Percentiles rank a stretch among this genome's conserved stretches.
Conservation (phyloP, 2,888 invertebrate species). For the Apomyelois bistriatella region DNA sequence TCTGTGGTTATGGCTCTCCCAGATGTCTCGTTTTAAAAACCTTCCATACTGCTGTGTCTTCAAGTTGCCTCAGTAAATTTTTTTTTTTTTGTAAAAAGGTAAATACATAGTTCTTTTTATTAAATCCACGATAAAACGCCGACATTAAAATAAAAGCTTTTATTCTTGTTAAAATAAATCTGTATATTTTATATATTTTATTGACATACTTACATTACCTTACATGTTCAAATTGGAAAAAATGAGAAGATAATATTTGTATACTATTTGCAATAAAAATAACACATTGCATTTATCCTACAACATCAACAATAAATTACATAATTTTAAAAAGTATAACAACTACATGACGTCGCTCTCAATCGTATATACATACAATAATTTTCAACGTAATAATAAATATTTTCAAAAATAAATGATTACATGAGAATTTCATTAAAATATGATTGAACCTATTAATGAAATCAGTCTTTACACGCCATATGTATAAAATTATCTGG, state of each 20-base stretch:
- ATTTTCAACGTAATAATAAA: constrained; percentile 24
- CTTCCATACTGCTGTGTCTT: too few species aligned
- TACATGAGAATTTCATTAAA: constrained; percentile 19
- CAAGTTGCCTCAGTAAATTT: too few species aligned
- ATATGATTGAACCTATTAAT: constrained; percentile 45
- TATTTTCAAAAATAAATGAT: constrained; percentile 35
- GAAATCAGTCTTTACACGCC: constrained; percentile 51
- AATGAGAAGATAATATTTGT: neutral
- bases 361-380: constrained; percentile 22
- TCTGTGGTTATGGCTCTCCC: too few species aligned
- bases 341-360: constrained; percentile 16
- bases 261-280: neutral
- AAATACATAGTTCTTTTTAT: too few species aligned
- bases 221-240: neutral
- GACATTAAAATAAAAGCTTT: too few species aligned
- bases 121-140: too few species aligned
- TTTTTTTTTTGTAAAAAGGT: too few species aligned
- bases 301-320: constrained; percentile 13
- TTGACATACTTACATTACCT: neutral
- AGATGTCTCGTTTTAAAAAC: too few species aligned
- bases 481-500: constrained; percentile 17
- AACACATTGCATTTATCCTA: constrained; percentile 5
- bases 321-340: constrained; percentile 10
- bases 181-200: neutral
- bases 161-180: too few species aligned